phyloP scores from a whole-genome alignment of 2,113 vertebrate species.

The Columba janthina region DNA sequence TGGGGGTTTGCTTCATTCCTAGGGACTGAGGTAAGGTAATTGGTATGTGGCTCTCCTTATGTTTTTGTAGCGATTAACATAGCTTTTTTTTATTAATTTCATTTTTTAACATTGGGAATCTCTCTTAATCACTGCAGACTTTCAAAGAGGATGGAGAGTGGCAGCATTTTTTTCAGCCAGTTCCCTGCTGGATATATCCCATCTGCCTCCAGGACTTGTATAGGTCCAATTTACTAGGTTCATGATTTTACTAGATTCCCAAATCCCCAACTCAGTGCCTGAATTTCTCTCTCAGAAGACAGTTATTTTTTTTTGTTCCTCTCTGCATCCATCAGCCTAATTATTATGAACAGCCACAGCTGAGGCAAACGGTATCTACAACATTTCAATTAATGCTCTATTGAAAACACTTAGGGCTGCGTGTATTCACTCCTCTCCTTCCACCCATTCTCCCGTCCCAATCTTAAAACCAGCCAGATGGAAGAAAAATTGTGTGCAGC shows the following conservation, averaged over 20 bases:
- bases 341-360: conserved; percentile 15
- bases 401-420: not conserved
- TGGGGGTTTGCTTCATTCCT: not conserved
- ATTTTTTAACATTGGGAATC: not conserved
- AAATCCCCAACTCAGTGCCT: not conserved
- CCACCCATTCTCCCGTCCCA: not conserved
- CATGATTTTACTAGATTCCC: not conserved
- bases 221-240: not conserved
- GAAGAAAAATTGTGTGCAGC: not conserved
- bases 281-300: not conserved
- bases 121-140: not conserved
- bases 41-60: not conserved
- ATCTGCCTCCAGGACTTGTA: not conserved
- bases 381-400: conserved; percentile 20
- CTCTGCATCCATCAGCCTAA: conserved; percentile 27
- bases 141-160: not conserved
- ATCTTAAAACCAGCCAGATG: not conserved
- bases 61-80: not conserved
- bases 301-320: not conserved
- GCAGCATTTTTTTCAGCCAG: not conserved
- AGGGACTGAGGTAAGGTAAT: not conserved
- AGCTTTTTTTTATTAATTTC: too few relatives aligned
- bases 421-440: not conserved
- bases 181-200: not conserved
- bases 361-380: not conserved